Base-by-base conservation (phyloP, 2,113 vertebrate species). In the Progne subis region DNA sequence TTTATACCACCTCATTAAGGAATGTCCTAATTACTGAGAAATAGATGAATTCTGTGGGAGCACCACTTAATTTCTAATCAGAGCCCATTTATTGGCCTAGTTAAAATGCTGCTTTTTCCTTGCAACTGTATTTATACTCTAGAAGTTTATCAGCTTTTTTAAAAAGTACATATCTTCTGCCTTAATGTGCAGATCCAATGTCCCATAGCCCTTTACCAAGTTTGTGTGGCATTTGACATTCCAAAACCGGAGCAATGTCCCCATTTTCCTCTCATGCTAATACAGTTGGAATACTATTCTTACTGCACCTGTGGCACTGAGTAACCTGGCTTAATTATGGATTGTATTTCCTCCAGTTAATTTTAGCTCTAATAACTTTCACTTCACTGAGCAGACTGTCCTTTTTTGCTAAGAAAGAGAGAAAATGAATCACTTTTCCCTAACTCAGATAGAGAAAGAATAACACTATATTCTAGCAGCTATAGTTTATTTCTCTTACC, bases 291-390 rank as follows among this genome's bases (percentile, higher is more conserved):
- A 79, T 68, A 63, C 44, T 52, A 63, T 26, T 60, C 47, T 14
- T 57, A n/a, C 47, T 86, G 67, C 46, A n/a, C 41, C 61, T 64
- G 14, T 55, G 53, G 52, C 59, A 43, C 32, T 28, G 59, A 80
- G 80, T 61, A 90, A 65, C 61, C 83, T 68, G 78, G 61, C 47
- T 88, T 90, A 90, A 80, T 86, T 87, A 82, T 63, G 86, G 82
- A 75, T 56, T 80, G 32, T 88, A 72, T 74, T 86, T 92, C 72
- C 71, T 65, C 43, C 61, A 47, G 52, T 86, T 86, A 95, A 90
- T 94, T 93, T 92, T 63, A 89, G 71, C 50, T 78, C 52, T 71
- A 82, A 68, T 71, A 90, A 81, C 64, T 88, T 93, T 44, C 18
- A 5, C 90, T 92, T 90, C 90, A 90, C 69, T 64, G 60, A 81